These are phyloP conservation scores for Leucophenga maculata DNA, from an alignment of 2,888 invertebrate genomes.

Conservation along the genomic window DNA sequence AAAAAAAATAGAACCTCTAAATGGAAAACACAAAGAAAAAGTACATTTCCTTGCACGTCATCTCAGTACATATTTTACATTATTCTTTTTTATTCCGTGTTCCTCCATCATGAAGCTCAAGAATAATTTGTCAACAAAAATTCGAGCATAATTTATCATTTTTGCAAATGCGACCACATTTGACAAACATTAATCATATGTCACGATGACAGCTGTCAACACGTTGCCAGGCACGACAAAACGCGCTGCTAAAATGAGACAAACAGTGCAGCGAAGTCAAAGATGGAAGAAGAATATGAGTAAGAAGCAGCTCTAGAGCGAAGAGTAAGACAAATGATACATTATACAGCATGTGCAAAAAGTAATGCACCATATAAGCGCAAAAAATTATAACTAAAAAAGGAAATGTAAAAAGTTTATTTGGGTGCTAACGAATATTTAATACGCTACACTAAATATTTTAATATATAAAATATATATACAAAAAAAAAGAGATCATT, in stretches of 20 bases:
- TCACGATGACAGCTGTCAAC: slow-evolving; percentile 63
- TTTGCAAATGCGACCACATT: slow-evolving; percentile 52
- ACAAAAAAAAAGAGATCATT: too few species aligned
- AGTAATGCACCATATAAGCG: slow-evolving; percentile 28
- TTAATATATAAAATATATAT: too few species aligned
- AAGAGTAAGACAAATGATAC: slow-evolving; percentile 19
- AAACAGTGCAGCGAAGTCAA: slow-evolving; percentile 34
- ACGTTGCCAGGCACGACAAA: slow-evolving; percentile 46
- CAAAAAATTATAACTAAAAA: slow-evolving; percentile 12
- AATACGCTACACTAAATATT: too few species aligned
- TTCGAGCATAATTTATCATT: slow-evolving; percentile 52
- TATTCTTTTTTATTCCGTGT: neutral
- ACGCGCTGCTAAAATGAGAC: neutral
- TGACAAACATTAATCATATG: slow-evolving; percentile 67
- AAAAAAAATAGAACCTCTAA: too few species aligned
- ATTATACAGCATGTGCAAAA: slow-evolving; percentile 10
- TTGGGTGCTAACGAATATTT: neutral
- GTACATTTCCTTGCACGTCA: neutral
- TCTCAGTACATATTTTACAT: neutral
- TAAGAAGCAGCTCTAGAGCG: neutral
- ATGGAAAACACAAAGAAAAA: neutral
- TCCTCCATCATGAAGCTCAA: neutral
- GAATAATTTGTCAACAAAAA: slow-evolving; percentile 28
- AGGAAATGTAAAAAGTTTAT: neutral
- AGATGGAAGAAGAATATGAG: neutral